phyloP scores from a whole-genome alignment of 2,797 vertebrate species.

The Schizopygopsis pylzovi region DNA sequence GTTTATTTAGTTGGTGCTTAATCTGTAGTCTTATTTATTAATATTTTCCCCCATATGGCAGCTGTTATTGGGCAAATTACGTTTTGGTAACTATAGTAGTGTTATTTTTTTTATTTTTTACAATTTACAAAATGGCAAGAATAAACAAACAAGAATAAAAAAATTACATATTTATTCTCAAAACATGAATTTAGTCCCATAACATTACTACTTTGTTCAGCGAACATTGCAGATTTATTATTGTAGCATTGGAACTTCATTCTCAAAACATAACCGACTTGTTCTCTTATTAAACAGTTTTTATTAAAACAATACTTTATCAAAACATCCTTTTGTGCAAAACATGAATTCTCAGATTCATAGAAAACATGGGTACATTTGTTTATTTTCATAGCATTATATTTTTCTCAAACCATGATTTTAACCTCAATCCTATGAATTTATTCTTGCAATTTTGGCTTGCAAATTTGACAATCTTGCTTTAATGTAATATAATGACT shows the following conservation, averaged over 20 bases:
- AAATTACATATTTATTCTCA: background rate
- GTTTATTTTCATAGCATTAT: too few species aligned
- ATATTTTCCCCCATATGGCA: too few species aligned
- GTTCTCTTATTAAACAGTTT: background rate
- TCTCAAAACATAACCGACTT: too few species aligned
- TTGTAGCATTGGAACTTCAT: too few species aligned
- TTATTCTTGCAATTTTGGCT: background rate
- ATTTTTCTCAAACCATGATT: background rate
- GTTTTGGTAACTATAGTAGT: background rate
- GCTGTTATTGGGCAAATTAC: background rate
- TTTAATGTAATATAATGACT: background rate
- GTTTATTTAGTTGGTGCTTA: background rate
- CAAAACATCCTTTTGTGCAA: background rate
- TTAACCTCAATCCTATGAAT: background rate
- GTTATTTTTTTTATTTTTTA: background rate
- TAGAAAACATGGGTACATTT: background rate
- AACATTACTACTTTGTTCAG: too few species aligned
- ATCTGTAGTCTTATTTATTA: background rate
- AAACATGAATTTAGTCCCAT: background rate
- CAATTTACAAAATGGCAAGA: background rate
- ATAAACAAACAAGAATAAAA: background rate
- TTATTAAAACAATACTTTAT: background rate
- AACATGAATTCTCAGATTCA: background rate
- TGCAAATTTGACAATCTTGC: background rate
- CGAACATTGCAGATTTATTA: too few species aligned